Percentiles rank a stretch among this genome's conserved stretches.
These are phyloP conservation scores for Eleutherodactylus coqui DNA, from an alignment of 2,797 vertebrate genomes.

Conservation along the genomic window DNA sequence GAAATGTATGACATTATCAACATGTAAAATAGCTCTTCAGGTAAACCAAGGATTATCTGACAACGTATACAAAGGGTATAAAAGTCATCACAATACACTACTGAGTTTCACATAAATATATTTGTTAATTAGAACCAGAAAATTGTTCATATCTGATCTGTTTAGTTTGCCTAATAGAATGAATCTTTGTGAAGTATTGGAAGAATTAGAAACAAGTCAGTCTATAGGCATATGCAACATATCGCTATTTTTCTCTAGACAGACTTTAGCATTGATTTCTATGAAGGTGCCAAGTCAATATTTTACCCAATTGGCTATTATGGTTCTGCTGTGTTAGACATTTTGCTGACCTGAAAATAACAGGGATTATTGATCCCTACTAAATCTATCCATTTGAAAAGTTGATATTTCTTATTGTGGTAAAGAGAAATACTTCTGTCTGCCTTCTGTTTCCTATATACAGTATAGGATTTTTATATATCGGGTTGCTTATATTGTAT, in stretches of 20 bases:
- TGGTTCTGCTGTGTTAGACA: neutral
- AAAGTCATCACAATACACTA: neutral
- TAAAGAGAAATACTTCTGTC: neutral
- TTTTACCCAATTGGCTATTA: slow-evolving; percentile 19
- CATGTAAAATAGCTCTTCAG: neutral
- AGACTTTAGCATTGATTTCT: slow-evolving; percentile 8
- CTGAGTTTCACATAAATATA: neutral
- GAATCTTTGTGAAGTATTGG: neutral
- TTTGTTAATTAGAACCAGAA: neutral
- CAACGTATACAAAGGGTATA: neutral
- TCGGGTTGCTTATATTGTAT: too few species aligned
- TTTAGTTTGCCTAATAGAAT: neutral
- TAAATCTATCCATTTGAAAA: neutral
- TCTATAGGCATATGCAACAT: neutral
- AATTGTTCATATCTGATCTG: neutral
- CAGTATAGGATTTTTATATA: too few species aligned
- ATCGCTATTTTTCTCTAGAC: neutral
- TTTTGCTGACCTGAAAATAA: slow-evolving; percentile 17
- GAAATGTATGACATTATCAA: neutral
- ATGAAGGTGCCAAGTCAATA: slow-evolving; percentile 9
- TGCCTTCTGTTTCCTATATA: neutral
- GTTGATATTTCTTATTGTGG: neutral
- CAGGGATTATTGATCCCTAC: slow-evolving; percentile 10
- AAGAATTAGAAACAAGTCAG: neutral
- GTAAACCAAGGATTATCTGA: neutral